Percentiles rank a stretch among this genome's conserved stretches.
Conservation (phyloP, 2,797 vertebrate genomes). For the Enteromius paludinosus region DNA sequence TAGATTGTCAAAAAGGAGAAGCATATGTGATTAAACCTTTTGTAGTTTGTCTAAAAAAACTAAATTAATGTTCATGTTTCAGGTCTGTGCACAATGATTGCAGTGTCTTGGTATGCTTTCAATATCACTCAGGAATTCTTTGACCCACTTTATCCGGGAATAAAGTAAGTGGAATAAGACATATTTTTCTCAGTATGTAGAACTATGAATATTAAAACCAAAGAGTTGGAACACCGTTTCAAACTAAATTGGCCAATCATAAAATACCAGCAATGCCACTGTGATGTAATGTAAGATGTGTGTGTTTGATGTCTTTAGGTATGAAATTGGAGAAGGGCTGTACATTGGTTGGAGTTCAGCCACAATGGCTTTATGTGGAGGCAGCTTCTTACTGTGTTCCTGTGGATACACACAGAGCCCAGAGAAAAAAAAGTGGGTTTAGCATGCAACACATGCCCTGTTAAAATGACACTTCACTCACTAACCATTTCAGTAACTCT, state of each 20-base stretch:
- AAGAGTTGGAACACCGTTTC: neutral
- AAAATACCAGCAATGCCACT: neutral
- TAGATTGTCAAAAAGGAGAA: neutral
- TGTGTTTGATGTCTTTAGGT: slow-evolving; percentile 70
- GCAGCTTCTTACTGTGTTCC: slow-evolving; percentile 71
- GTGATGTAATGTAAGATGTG: neutral
- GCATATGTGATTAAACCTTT: neutral
- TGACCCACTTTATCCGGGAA: slow-evolving; percentile 82
- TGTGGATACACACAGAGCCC: too few relatives aligned
- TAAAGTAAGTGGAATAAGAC: slow-evolving; percentile 81
- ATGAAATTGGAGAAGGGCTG: slow-evolving; percentile 86
- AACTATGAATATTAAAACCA: neutral
- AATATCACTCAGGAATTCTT: slow-evolving; percentile 90
- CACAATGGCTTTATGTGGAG: slow-evolving; percentile 74
- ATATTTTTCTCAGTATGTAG: neutral
- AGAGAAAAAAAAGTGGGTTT: slow-evolving; percentile 70
- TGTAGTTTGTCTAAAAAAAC: neutral
- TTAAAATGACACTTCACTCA: neutral
- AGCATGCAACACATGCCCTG: neutral
- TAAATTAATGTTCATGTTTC: slow-evolving; percentile 30
- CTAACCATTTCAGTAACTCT: neutral
- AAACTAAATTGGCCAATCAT: neutral
- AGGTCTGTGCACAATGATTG: slow-evolving; percentile 87
- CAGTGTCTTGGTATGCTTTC: slow-evolving; percentile 88
- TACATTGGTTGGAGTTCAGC: slow-evolving; percentile 89